Evolutionary conservation across 2,113 vertebrate genomes (phyloP).

Genomic region (Nothobranchius furzeri): DNA sequence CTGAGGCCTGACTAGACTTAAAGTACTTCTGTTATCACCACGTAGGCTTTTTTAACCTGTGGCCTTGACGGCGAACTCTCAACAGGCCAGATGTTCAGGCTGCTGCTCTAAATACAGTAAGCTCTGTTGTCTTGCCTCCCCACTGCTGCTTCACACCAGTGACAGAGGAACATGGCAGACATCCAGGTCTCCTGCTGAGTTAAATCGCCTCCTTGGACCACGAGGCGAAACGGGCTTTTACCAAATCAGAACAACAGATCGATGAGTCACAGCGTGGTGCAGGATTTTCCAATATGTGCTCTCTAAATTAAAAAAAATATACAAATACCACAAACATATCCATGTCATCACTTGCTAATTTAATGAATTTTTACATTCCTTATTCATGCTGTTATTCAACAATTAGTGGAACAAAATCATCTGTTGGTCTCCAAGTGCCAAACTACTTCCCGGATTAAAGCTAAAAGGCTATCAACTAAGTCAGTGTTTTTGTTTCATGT

Average conservation of each 20-base stretch:
- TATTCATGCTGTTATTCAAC: conserved; percentile 17
- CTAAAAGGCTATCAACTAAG: conserved; percentile 55
- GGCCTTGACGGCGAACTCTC: conserved; percentile 37
- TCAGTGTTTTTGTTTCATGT: conserved; percentile 11
- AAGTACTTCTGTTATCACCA: conserved; percentile 38
- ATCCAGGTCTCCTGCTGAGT: conserved; percentile 60
- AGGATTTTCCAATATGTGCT: conserved; percentile 6
- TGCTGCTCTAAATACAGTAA: conserved; percentile 38
- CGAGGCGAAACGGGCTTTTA: neutral
- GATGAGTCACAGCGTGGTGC: conserved; percentile 32
- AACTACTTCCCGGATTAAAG: conserved; percentile 24
- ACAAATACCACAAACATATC: neutral
- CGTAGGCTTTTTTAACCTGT: conserved; percentile 50
- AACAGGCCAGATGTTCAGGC: conserved; percentile 44
- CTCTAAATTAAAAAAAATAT: neutral
- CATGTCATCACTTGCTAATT: neutral
- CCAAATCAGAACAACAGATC: conserved; percentile 39
- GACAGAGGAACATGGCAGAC: conserved; percentile 52
- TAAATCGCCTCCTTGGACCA: conserved; percentile 21
- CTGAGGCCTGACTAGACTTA: conserved; percentile 16
- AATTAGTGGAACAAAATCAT: conserved; percentile 51
- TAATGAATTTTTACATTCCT: conserved; percentile 9
- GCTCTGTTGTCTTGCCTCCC: conserved; percentile 49
- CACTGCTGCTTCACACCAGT: conserved; percentile 74
- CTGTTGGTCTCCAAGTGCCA: conserved; percentile 36